Evolutionary conservation across 2,113 vertebrate species (phyloP).

Genomic region (Ictidomys tridecemlineatus): DNA sequence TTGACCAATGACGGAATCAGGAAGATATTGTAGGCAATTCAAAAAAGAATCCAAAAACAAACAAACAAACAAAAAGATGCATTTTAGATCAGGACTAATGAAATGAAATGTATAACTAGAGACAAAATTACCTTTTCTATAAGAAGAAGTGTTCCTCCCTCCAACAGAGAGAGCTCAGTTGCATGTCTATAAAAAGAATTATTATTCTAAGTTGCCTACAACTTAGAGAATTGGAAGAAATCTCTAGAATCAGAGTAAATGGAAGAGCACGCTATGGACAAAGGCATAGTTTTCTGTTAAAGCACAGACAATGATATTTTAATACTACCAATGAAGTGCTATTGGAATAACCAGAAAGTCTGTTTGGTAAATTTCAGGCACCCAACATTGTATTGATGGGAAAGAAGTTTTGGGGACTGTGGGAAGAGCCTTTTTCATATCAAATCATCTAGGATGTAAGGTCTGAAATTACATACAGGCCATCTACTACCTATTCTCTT

Average conservation of each 20-base stretch:
- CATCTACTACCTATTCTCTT: neutral
- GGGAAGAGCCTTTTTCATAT: neutral
- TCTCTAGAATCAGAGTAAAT: neutral
- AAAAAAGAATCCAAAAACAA: neutral
- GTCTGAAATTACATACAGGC: neutral
- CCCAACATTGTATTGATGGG: neutral
- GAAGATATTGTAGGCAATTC: neutral
- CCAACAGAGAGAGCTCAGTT: neutral
- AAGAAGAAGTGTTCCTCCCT: neutral
- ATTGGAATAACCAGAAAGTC: neutral
- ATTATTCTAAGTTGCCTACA: neutral
- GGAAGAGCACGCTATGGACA: neutral
- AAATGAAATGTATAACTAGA: neutral
- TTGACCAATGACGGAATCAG: neutral
- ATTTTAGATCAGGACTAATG: slow-evolving; percentile 6
- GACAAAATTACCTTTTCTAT: neutral
- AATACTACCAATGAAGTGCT: neutral
- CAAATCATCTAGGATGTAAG: neutral
- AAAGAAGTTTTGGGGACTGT: neutral
- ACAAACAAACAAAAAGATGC: neutral
- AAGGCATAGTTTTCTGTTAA: neutral
- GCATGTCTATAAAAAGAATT: neutral
- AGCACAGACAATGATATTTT: neutral
- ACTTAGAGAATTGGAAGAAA: neutral
- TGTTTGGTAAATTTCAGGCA: neutral